Percentiles rank a stretch among this genome's conserved stretches.
phyloP scores from a whole-genome alignment of 1,140 invertebrate species.

The Eupristina koningsbergeri region DNA sequence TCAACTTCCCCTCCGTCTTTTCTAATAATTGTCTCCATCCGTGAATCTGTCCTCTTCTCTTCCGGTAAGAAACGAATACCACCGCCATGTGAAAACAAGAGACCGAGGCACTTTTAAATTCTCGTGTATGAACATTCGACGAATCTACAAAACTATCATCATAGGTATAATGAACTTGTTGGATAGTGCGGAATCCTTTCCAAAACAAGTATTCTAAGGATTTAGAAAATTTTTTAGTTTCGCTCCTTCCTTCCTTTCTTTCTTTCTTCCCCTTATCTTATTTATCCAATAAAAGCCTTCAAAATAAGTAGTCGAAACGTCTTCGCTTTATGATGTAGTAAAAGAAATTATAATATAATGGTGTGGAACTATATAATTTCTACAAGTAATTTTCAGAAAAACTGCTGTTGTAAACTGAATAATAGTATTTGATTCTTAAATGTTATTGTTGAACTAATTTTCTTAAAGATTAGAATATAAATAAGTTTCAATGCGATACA shows the following conservation, averaged over 20 bases:
- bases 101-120: slow-evolving; percentile 49
- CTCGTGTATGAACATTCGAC: slow-evolving; percentile 39
- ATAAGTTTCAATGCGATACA: too few species aligned
- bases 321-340: not conserved
- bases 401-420: too few species aligned
- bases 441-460: too few species aligned
- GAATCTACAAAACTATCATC: slow-evolving; percentile 37
- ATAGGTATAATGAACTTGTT: slow-evolving; percentile 35
- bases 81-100: not conserved
- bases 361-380: too few species aligned
- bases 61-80: slow-evolving; percentile 7
- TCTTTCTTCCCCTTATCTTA: too few species aligned
- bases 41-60: slow-evolving; percentile 23
- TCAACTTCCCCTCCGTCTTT: slow-evolving; percentile 10
- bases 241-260: not conserved
- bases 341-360: too few species aligned
- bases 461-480: too few species aligned
- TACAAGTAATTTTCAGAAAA: too few species aligned
- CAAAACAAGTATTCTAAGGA: slow-evolving; percentile 7
- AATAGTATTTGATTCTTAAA: too few species aligned
- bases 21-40: slow-evolving; percentile 29
- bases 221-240: not conserved
- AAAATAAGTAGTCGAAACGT: not conserved
- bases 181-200: not conserved
- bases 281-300: not conserved